phyloP scores from a whole-genome alignment of 2,888 invertebrate genomes.

The Geotrupes spiniger region DNA sequence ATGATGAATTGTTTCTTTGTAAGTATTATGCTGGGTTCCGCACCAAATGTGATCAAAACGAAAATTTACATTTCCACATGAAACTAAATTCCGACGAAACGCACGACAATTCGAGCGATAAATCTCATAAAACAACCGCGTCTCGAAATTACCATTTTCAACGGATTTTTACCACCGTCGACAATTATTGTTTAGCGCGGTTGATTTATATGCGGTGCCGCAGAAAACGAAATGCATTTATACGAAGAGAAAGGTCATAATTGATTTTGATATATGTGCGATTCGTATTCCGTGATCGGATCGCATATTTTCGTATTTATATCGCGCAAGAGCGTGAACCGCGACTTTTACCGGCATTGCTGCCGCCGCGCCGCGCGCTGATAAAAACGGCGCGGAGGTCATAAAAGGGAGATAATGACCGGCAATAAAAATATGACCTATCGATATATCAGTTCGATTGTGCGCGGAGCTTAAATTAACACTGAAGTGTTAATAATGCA shows the following conservation, averaged over 20 bases:
- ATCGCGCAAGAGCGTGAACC: not conserved
- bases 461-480: conserved; percentile 25
- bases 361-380: not conserved
- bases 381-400: not conserved
- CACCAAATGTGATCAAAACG: too few relatives aligned
- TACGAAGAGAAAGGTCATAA: conserved; percentile 7
- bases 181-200: not conserved
- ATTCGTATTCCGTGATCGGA: conserved; percentile 10
- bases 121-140: too few relatives aligned
- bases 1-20: too few relatives aligned
- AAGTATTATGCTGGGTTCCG: too few relatives aligned
- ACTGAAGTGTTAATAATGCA: conserved; percentile 30
- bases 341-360: not conserved
- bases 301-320: not conserved
- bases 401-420: not conserved
- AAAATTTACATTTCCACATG: too few relatives aligned
- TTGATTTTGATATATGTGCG: conserved; percentile 8
- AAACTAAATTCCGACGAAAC: too few relatives aligned
- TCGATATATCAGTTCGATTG: conserved; percentile 1
- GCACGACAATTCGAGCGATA: too few relatives aligned
- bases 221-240: conserved; percentile 2
- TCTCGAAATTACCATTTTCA: too few relatives aligned
- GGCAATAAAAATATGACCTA: not conserved
- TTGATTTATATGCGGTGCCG: conserved; percentile 6
- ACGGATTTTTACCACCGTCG: too few relatives aligned